Evolutionary conservation across 1,140 invertebrate species (phyloP).

Genomic region (Triops cancriformis): DNA sequence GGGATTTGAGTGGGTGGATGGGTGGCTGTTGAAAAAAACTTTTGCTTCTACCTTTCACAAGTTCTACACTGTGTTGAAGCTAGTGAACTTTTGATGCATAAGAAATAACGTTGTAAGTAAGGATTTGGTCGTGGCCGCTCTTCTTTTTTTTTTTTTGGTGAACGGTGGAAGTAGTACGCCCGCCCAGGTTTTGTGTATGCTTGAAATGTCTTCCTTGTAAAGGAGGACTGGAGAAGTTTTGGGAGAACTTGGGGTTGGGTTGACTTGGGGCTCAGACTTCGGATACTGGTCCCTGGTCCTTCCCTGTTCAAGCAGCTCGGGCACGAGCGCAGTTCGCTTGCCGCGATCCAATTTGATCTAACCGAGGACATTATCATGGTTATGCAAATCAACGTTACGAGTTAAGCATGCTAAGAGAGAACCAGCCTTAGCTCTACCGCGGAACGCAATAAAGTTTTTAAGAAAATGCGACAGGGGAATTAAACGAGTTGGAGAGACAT

Average conservation of each 20-base stretch:
- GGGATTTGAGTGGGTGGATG: too few relatives aligned
- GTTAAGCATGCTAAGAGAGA: neutral
- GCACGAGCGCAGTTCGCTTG: neutral
- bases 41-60: neutral
- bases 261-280: neutral
- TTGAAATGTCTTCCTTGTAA: neutral
- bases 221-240: neutral
- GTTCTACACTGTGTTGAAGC: neutral
- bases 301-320: neutral
- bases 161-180: neutral
- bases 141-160: too few relatives aligned
- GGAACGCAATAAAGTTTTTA: neutral
- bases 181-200: neutral
- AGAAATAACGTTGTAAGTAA: conserved; percentile 3
- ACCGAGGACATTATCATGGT: conserved; percentile 13
- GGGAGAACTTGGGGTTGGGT: too few relatives aligned
- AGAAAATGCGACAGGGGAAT: neutral
- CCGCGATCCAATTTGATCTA: conserved; percentile 8
- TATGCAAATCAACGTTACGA: neutral
- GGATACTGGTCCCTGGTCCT: neutral
- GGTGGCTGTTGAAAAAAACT: too few relatives aligned
- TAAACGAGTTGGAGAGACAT: neutral
- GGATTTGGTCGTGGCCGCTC: neutral
- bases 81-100: neutral
- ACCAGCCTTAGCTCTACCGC: neutral